phyloP scores from a whole-genome alignment of 1,140 invertebrate genomes.

The Bombus waltoni region DNA sequence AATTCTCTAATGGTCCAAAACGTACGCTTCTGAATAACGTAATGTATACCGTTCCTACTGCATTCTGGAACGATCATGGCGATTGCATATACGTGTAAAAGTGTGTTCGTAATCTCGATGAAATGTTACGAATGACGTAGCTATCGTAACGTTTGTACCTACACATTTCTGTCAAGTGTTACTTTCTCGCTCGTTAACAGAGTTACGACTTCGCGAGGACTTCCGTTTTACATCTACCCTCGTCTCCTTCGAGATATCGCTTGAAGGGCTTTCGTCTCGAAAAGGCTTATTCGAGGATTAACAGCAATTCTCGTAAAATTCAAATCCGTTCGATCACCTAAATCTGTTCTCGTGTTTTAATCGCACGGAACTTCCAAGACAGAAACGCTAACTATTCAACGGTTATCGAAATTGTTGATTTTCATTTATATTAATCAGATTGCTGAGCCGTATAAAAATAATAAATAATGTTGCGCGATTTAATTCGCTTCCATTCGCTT shows the following conservation, averaged over 20 bases:
- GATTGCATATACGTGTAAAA: too few species aligned
- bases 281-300: constrained; percentile 18
- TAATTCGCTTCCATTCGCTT: background rate
- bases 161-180: constrained; percentile 1
- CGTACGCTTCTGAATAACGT: background rate
- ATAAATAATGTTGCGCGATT: background rate
- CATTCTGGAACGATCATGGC: too few species aligned
- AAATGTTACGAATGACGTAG: background rate
- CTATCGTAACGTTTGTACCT: background rate
- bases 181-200: constrained; percentile 14
- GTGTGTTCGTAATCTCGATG: background rate
- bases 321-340: background rate
- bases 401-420: background rate
- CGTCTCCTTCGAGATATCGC: background rate
- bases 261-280: background rate
- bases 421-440: background rate
- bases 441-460: background rate
- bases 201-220: constrained; percentile 9
- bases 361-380: background rate
- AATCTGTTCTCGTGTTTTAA: background rate
- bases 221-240: constrained; percentile 8
- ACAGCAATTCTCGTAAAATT: background rate
- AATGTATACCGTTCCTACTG: background rate
- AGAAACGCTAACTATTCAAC: background rate
- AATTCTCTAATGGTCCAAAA: too few species aligned